Percentiles rank a stretch among this genome's conserved stretches.
These are phyloP conservation scores for Triplophysa dalaica DNA, from an alignment of 2,113 vertebrate species.

Conservation along the genomic window DNA sequence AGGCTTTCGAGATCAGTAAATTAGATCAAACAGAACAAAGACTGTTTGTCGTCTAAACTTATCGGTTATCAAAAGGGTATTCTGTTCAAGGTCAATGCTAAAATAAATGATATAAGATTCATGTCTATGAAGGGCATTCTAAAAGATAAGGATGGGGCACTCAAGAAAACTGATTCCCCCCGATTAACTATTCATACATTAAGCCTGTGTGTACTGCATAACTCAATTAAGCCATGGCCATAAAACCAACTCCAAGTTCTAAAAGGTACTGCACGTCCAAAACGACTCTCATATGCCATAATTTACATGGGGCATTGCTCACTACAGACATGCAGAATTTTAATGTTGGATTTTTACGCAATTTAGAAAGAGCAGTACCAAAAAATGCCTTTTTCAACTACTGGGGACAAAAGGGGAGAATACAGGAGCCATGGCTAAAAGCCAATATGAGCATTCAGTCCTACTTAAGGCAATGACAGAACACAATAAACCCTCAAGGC, in stretches of 20 bases:
- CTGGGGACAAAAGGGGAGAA: constrained; percentile 25
- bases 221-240: constrained; percentile 8
- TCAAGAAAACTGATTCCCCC: neutral
- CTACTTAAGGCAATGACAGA: constrained; percentile 57
- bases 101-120: neutral
- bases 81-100: neutral
- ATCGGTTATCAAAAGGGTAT: neutral
- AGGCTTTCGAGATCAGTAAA: neutral
- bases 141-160: neutral
- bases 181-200: neutral
- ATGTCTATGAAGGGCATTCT: neutral
- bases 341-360: neutral
- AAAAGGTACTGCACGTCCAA: constrained; percentile 8
- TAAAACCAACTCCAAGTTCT: constrained; percentile 8
- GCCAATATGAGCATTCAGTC: constrained; percentile 50
- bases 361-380: constrained; percentile 38
- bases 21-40: neutral
- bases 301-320: constrained; percentile 32
- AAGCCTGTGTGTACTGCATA: constrained; percentile 1
- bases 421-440: constrained; percentile 30
- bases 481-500: constrained; percentile 59
- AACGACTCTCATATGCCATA: constrained; percentile 24
- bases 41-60: neutral
- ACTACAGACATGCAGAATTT: constrained; percentile 38
- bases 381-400: constrained; percentile 9